These are phyloP conservation scores for Melanotaenia pygmaea DNA, from an alignment of 2,797 vertebrate genomes.

Conservation along the genomic window DNA sequence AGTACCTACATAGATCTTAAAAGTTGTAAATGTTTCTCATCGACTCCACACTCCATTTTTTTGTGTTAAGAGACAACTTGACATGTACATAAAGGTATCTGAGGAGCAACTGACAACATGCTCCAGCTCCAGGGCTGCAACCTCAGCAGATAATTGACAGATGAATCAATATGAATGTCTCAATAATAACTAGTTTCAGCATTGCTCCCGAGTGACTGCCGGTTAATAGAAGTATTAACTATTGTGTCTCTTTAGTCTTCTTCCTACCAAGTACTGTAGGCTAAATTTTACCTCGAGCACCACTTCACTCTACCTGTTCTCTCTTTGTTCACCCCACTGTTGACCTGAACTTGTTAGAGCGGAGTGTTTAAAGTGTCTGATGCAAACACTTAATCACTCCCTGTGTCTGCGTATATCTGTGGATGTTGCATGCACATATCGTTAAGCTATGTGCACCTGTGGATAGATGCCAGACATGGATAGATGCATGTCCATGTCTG, in stretches of 20 bases:
- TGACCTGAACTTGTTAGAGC: slow-evolving; percentile 23
- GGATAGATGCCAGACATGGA: no score
- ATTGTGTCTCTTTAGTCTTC: slow-evolving; percentile 36
- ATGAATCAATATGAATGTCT: slow-evolving; percentile 49
- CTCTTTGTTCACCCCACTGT: slow-evolving; percentile 10
- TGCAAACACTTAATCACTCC: slow-evolving; percentile 6
- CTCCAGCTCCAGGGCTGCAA: not conserved
- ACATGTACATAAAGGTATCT: slow-evolving; percentile 1
- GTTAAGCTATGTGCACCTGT: slow-evolving; percentile 10
- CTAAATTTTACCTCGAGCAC: slow-evolving; percentile 32
- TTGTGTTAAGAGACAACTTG: slow-evolving; percentile 5
- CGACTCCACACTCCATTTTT: not conserved
- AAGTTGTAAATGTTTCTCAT: not conserved
- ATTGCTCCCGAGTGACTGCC: not conserved
- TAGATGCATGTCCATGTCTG: no score
- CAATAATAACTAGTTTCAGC: slow-evolving; percentile 27
- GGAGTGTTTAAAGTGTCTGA: slow-evolving; percentile 15
- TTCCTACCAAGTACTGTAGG: slow-evolving; percentile 34
- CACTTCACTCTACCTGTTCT: slow-evolving; percentile 29
- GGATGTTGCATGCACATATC: slow-evolving; percentile 10
- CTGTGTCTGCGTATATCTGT: not conserved
- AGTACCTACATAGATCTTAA: not conserved
- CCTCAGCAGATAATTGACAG: slow-evolving; percentile 48
- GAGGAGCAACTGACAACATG: slow-evolving; percentile 16
- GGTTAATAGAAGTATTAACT: slow-evolving; percentile 21